phyloP scores from a whole-genome alignment of 2,888 invertebrate species.

The Monopis laevigella region DNA sequence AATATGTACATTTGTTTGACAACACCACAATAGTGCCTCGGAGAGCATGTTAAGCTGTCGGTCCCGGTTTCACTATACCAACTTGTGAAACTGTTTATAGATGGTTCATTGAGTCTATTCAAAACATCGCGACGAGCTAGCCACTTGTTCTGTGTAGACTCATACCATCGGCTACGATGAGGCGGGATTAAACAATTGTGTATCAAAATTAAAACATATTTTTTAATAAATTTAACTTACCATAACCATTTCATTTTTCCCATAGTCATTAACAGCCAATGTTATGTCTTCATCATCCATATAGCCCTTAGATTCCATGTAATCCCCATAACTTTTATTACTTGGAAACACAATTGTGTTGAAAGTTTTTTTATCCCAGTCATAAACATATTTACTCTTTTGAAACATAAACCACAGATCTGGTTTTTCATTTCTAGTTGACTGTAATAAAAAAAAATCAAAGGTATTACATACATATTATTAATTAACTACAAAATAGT shows the following conservation, averaged over 20 bases:
- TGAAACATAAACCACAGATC: constrained; percentile 94
- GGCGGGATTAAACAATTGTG: too few relatives aligned
- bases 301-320: constrained; percentile 87
- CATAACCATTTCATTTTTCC: constrained; percentile 86
- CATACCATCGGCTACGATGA: too few relatives aligned
- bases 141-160: too few relatives aligned
- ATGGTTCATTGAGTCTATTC: too few relatives aligned
- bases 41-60: too few relatives aligned
- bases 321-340: constrained; percentile 73
- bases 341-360: constrained; percentile 87
- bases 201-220: constrained; percentile 2
- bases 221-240: constrained; percentile 50
- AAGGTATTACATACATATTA: too few relatives aligned
- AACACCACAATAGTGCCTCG: too few relatives aligned
- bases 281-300: constrained; percentile 82
- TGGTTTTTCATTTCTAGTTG: constrained; percentile 51
- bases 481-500: too few relatives aligned
- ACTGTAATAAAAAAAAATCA: constrained; percentile 32
- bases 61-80: too few relatives aligned
- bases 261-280: constrained; percentile 83
- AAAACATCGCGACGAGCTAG: too few relatives aligned
- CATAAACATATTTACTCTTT: constrained; percentile 96
- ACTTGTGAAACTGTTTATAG: too few relatives aligned
- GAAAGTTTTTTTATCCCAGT: constrained; percentile 83
- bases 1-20: too few relatives aligned